phyloP scores from a whole-genome alignment of 2,888 invertebrate genomes.

The Mellilla xanthometata region DNA sequence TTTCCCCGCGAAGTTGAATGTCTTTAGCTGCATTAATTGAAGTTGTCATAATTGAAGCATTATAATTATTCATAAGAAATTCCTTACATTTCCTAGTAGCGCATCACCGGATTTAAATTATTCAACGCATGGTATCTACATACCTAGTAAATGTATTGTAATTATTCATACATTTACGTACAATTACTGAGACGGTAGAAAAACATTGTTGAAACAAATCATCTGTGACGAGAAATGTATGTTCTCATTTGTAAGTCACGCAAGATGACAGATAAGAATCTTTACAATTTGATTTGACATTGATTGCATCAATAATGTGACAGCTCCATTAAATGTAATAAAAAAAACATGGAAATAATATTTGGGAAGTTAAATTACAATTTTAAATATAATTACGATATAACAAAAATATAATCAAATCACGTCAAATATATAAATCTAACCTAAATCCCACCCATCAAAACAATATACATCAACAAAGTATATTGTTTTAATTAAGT shows the following conservation, averaged over 20 bases:
- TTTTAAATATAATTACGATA: too few species aligned
- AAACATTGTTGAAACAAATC: slow-evolving; percentile 29
- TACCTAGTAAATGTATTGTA: slow-evolving; percentile 12
- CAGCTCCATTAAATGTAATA: too few species aligned
- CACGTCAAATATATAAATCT: too few species aligned
- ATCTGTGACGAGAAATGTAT: slow-evolving; percentile 37
- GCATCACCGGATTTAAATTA: slow-evolving; percentile 10
- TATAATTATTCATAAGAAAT: not conserved
- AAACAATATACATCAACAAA: too few species aligned
- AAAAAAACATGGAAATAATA: too few species aligned
- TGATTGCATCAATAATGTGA: not conserved
- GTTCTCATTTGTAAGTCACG: slow-evolving; percentile 24
- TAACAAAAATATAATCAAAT: too few species aligned
- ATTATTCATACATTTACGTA: slow-evolving; percentile 35
- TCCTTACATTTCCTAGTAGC: not conserved
- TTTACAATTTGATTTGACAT: not conserved
- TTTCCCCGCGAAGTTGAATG: too few species aligned
- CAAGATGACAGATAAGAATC: not conserved
- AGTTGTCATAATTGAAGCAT: too few species aligned
- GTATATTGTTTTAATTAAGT: too few species aligned
- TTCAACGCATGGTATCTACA: slow-evolving; percentile 20
- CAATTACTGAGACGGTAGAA: slow-evolving; percentile 36
- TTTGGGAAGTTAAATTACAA: too few species aligned
- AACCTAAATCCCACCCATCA: too few species aligned
- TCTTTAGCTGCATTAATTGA: too few species aligned